Conservation (phyloP, 2,113 vertebrate species). For the Redunca redunca region DNA sequence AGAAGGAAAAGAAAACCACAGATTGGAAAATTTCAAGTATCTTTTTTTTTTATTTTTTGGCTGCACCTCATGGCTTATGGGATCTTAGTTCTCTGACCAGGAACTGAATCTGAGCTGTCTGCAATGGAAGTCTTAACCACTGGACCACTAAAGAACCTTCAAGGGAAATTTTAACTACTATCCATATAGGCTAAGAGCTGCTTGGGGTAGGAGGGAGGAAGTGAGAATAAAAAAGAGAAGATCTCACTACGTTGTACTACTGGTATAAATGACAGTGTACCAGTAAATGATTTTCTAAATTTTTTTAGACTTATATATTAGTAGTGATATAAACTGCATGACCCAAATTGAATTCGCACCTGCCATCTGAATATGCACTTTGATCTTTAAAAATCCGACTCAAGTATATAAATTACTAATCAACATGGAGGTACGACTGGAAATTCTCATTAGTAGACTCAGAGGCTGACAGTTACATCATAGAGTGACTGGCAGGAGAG, state of each 20-base stretch:
- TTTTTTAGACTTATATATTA: neutral
- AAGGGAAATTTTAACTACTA: neutral
- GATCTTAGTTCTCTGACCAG: neutral
- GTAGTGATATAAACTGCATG: neutral
- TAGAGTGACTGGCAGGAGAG: constrained; percentile 55
- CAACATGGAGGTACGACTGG: neutral
- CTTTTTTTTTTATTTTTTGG: neutral
- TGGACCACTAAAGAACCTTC: neutral
- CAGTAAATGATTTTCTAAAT: neutral
- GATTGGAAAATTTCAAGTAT: neutral
- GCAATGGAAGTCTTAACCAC: neutral
- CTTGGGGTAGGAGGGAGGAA: neutral
- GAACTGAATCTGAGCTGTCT: neutral
- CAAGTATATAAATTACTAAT: neutral
- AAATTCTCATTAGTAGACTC: neutral
- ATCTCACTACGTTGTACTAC: neutral
- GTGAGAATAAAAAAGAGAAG: neutral
- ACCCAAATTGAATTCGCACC: neutral
- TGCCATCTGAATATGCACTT: neutral
- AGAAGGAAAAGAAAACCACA: neutral
- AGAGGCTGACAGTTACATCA: neutral
- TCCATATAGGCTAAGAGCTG: neutral
- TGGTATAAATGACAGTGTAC: neutral
- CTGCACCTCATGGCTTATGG: neutral
- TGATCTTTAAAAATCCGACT: neutral